These are phyloP conservation scores for Diadophis punctatus DNA, from an alignment of 2,113 vertebrate species.

Conservation along the genomic window DNA sequence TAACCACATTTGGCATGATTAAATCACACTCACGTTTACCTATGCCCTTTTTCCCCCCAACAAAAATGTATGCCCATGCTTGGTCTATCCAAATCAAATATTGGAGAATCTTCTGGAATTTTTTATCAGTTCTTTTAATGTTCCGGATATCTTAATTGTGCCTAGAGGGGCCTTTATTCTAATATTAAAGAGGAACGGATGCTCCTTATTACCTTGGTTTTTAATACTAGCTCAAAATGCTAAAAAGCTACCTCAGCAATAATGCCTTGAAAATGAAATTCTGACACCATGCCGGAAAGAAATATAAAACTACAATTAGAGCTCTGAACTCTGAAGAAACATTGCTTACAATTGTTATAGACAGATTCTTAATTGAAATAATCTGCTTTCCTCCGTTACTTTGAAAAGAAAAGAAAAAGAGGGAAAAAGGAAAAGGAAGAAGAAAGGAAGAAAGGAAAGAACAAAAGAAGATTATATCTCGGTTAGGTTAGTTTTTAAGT, in stretches of 20 bases:
- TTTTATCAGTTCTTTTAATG: conserved; percentile 51
- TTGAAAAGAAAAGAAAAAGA: neutral
- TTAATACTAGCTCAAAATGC: conserved; percentile 75
- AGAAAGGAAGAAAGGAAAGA: neutral
- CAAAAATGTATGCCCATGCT: conserved; percentile 47
- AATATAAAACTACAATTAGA: conserved; percentile 64
- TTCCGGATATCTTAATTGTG: conserved; percentile 55
- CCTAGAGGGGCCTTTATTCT: conserved; percentile 51
- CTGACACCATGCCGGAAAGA: conserved; percentile 59
- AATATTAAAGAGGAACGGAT: conserved; percentile 68
- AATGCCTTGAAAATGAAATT: conserved; percentile 70
- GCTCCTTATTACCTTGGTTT: conserved; percentile 69
- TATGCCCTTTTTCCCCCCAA: conserved; percentile 2
- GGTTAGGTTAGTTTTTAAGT: conserved; percentile 29
- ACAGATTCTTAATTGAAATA: conserved; percentile 70
- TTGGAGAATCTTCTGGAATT: conserved; percentile 43
- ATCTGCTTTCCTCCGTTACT: conserved; percentile 52
- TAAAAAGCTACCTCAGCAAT: conserved; percentile 70
- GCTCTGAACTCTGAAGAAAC: conserved; percentile 63
- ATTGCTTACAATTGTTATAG: conserved; percentile 59
- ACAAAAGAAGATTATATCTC: conserved; percentile 34
- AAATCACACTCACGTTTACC: neutral
- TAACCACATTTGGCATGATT: neutral
- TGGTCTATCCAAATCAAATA: conserved; percentile 44
- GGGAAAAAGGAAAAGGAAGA: neutral